Evolutionary conservation across 2,113 vertebrate species (phyloP), one percentile per base, ranked within the genome.

Genomic region (Ginglymostoma cirratum): DNA sequence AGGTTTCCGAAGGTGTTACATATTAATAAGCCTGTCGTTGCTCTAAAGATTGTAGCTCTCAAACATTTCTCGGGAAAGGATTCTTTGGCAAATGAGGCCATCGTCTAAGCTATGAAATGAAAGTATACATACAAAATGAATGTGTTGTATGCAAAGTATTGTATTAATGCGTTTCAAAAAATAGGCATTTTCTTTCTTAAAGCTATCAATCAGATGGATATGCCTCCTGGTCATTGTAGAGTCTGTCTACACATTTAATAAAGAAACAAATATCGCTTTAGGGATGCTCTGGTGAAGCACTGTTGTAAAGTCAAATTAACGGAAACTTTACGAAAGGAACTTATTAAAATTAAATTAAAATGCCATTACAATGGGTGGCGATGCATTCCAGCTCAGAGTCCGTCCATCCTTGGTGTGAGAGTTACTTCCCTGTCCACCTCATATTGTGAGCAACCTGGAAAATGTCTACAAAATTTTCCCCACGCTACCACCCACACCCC

Each of bases 1-100:
- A 96, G 96, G 97, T 96, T 96, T 96, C 97, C 67, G 23, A 95
- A 95, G 61, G n/a, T 21, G 61, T 69, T 67, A 55, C 86, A 89
- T 27, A 52, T 55, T 55, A 55, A 80, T 38, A 38, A 14, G 34
- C 27, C 27, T 10, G 76, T 38, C 76, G 10, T 38, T 38, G 12
- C 17, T 80, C 15, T 80, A 4, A 80, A 80, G 76, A 42, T 30
- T 48, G 30, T 76, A 34, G 10, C 12, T 76, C 72, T 34, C 72
- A 12, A 72, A 72, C 70, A 12, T 12, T 76, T 34, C 30, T 30
- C 5, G 30, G 72, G 55, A 61, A 34, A 12, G 72, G 8, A 76
- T 76, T 34, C 30, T 34, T 76, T 76, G 34, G 72, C 72, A 76
- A 76, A 34, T 34, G 30, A 27, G 27, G 12, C 8, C 72, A 34